Percentiles rank a stretch among this genome's conserved stretches.
These are phyloP conservation scores for Eupleurogrammus muticus DNA, from an alignment of 2,797 vertebrate genomes.

Conservation along the genomic window DNA sequence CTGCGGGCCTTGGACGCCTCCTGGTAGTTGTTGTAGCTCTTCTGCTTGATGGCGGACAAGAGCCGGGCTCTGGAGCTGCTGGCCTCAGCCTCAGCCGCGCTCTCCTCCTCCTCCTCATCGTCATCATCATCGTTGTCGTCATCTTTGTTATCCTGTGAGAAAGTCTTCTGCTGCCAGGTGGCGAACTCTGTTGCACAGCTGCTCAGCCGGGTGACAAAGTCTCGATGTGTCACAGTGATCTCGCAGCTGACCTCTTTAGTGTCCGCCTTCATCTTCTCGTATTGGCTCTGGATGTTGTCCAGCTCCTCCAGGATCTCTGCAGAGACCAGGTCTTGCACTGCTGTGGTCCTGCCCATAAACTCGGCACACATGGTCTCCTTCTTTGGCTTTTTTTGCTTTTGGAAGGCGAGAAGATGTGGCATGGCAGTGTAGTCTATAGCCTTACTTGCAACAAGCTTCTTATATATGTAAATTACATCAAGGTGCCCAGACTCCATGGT, in stretches of 20 bases:
- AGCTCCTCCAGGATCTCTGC: constrained; percentile 62
- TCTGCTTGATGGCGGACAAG: constrained; percentile 73
- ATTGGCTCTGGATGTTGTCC: constrained; percentile 60
- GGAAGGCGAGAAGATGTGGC: constrained; percentile 66
- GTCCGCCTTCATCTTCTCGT: constrained; percentile 60
- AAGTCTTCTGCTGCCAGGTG: constrained; percentile 66
- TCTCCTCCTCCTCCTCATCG: neutral
- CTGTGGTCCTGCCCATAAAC: constrained; percentile 46
- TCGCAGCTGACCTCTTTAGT: constrained; percentile 17
- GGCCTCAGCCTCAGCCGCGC: neutral
- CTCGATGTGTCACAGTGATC: constrained; percentile 30
- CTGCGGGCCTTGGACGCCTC: constrained; percentile 43
- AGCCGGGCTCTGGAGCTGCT: constrained; percentile 63
- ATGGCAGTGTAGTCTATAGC: constrained; percentile 71
- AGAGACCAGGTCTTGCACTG: constrained; percentile 50
- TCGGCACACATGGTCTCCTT: constrained; percentile 10
- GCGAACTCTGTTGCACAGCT: constrained; percentile 45
- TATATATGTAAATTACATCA: constrained; percentile 67
- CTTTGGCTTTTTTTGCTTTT: constrained; percentile 49
- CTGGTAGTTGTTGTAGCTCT: constrained; percentile 55
- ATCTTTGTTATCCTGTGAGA: constrained; percentile 17
- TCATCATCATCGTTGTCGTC: neutral
- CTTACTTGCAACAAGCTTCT: constrained; percentile 51
- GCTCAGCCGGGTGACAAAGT: constrained; percentile 36
- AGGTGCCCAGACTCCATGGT: constrained; percentile 40